phyloP scores from a whole-genome alignment of 2,888 invertebrate species.

The Leuctra nigra region DNA sequence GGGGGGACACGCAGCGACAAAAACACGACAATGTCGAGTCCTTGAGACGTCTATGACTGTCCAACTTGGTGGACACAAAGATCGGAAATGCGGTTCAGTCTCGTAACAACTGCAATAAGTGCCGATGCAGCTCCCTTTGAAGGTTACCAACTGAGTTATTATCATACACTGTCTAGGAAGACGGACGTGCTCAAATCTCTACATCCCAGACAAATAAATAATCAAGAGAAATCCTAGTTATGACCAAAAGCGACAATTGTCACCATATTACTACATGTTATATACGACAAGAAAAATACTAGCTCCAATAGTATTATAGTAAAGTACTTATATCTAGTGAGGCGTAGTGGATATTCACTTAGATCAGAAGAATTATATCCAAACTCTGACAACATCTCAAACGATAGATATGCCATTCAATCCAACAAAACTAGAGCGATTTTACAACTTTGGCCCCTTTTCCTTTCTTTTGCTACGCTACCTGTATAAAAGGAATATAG shows the following conservation, averaged over 20 bases:
- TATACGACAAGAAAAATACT: not conserved
- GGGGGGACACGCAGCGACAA: no score
- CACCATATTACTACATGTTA: not conserved
- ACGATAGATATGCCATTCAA: not conserved
- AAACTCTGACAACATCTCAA: not conserved
- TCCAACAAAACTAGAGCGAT: not conserved
- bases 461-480: no score
- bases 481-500: no score
- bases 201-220: conserved; percentile 7
- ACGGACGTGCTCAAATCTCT: conserved; percentile 3
- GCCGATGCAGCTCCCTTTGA: conserved; percentile 2
- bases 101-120: not conserved
- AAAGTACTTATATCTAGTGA: not conserved
- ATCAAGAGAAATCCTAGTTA: conserved; percentile 12
- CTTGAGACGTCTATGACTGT: not conserved
- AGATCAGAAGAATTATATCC: not conserved
- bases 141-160: conserved; percentile 5
- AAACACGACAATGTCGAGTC: no score
- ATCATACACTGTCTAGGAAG: conserved; percentile 1
- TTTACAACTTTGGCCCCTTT: not conserved
- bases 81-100: conserved; percentile 5
- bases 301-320: not conserved
- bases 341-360: not conserved
- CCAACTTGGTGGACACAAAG: not conserved
- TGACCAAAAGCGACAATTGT: conserved; percentile 9